Percentiles rank a stretch among this genome's conserved stretches.
Conservation (phyloP, 2,888 invertebrate genomes). For the Brachyptera risi region DNA sequence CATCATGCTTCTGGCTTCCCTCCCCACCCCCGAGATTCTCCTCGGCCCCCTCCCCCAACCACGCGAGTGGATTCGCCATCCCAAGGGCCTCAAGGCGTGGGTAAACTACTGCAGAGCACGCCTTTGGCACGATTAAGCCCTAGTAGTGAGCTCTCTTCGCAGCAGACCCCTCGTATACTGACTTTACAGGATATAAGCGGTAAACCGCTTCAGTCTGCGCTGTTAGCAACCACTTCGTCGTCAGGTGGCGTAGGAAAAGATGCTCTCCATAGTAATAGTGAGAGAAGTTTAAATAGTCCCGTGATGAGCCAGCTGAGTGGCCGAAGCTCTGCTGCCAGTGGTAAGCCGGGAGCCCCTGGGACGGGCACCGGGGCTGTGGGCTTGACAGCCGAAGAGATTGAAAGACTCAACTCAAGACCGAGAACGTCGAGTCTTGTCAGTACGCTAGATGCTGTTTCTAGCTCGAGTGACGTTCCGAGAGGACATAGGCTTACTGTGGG, state of each 20-base stretch:
- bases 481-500: constrained; percentile 42
- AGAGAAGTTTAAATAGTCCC: constrained; percentile 86
- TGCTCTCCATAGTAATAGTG: constrained; percentile 86
- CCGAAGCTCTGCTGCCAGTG: constrained; percentile 54
- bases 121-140: constrained; percentile 87
- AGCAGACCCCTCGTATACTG: constrained; percentile 84
- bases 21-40: constrained; percentile 43
- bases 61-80: constrained; percentile 40
- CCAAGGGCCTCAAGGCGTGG: constrained; percentile 30
- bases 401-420: constrained; percentile 81
- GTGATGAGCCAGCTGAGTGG: constrained; percentile 89
- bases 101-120: constrained; percentile 59
- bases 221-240: constrained; percentile 84
- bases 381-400: constrained; percentile 89
- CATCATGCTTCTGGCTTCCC: constrained; percentile 71
- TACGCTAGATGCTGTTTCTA: constrained; percentile 90
- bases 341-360: constrained; percentile 39
- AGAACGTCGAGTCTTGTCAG: constrained; percentile 87
- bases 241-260: constrained; percentile 86
- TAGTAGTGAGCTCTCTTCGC: constrained; percentile 85
- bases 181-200: constrained; percentile 92
- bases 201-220: constrained; percentile 83
- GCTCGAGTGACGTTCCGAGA: constrained; percentile 74
- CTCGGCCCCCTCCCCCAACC: constrained; percentile 41
- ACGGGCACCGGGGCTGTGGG: constrained; percentile 57